Evolutionary conservation across 1,140 invertebrate species (phyloP).

Genomic region (Globodera rostochiensis): DNA sequence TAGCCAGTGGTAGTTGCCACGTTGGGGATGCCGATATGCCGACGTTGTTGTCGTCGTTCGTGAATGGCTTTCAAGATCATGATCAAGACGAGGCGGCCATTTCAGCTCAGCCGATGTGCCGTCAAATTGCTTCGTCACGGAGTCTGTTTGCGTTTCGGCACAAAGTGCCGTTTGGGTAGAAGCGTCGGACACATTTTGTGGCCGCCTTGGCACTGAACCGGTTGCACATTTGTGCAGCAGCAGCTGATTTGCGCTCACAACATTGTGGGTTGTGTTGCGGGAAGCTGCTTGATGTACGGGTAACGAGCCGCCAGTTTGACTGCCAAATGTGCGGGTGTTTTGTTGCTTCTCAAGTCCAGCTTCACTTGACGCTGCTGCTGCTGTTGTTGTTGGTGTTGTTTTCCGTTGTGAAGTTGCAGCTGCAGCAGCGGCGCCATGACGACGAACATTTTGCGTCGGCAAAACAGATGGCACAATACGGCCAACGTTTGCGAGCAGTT

Average conservation of each 20-base stretch:
- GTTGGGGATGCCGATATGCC: not conserved
- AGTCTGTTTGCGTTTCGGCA: conserved; percentile 28
- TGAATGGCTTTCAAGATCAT: not conserved
- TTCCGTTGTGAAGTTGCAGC: not conserved
- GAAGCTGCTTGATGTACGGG: not conserved
- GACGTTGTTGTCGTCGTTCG: not conserved
- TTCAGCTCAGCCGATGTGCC: not conserved
- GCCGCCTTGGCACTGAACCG: not conserved
- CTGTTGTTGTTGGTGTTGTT: not conserved
- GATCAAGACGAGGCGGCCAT: too few relatives aligned
- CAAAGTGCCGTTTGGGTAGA: conserved; percentile 23
- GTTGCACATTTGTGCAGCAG: not conserved
- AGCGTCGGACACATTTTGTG: not conserved
- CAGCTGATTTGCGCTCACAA: conserved; percentile 6
- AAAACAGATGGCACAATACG: conserved; percentile 35
- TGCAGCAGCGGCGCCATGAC: too few relatives aligned
- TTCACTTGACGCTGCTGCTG: not conserved
- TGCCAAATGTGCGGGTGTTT: conserved; percentile 5
- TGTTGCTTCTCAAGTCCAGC: too few relatives aligned
- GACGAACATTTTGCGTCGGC: not conserved
- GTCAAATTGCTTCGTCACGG: not conserved
- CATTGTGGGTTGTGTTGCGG: not conserved
- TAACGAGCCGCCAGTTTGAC: conserved; percentile 6
- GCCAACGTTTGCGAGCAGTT: conserved; percentile 45
- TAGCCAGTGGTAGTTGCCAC: not conserved